Percentiles rank a stretch among this genome's conserved stretches.
Conservation (phyloP, 2,113 vertebrate genomes). For the Gila orcuttii region DNA sequence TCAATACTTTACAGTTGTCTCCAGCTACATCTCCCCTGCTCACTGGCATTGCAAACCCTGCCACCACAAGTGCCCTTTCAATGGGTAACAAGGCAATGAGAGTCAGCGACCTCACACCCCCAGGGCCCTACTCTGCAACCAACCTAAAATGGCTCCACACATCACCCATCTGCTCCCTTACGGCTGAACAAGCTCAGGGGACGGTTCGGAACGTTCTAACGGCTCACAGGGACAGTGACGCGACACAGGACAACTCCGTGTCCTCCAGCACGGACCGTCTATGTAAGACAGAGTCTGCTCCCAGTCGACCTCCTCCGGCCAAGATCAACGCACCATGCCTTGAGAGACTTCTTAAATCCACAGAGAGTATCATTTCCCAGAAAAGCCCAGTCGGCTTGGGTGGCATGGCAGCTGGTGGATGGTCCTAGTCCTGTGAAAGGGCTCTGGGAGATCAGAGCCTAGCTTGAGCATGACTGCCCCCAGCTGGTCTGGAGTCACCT, state of each 20-base stretch:
- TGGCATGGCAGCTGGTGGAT: conserved; percentile 67
- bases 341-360: conserved; percentile 80
- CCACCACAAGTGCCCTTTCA: conserved; percentile 56
- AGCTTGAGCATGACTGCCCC: conserved; percentile 47
- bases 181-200: conserved; percentile 67
- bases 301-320: conserved; percentile 65
- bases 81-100: conserved; percentile 64
- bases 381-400: conserved; percentile 64
- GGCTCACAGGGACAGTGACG: conserved; percentile 64
- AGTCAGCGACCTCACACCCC: conserved; percentile 70
- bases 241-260: conserved; percentile 78
- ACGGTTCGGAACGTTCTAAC: conserved; percentile 66
- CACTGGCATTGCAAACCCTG: conserved; percentile 52
- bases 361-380: conserved; percentile 78
- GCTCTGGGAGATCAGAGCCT: conserved; percentile 50
- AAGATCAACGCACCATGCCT: conserved; percentile 81
- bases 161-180: conserved; percentile 76
- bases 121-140: conserved; percentile 72
- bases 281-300: conserved; percentile 63
- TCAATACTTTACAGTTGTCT: conserved; percentile 64
- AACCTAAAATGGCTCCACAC: conserved; percentile 80
- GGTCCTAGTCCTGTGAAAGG: conserved; percentile 69
- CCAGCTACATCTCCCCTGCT: conserved; percentile 46
- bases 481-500: conserved; percentile 60
- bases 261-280: conserved; percentile 77